Evolutionary conservation across 1,140 invertebrate species (phyloP), one percentile per base, ranked within the genome.

Genomic region (Pteromalus puparum): DNA sequence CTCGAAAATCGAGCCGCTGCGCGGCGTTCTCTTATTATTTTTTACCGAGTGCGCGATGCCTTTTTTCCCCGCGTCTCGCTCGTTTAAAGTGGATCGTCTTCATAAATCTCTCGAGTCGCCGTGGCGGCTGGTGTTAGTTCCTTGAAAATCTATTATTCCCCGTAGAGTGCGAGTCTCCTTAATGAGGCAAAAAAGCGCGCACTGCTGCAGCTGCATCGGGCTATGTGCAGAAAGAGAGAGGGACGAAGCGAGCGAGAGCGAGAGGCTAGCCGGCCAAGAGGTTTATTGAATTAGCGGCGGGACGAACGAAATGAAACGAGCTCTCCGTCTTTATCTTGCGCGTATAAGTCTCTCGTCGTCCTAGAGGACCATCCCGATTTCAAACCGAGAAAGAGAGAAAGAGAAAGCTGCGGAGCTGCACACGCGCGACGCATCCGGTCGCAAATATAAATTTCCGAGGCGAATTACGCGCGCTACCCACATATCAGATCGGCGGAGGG

Each of bases 231-330:
- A 68, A 18, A 26, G 65, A 68, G 65, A 26, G 65, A 26, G 18
- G 65, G 24, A 30, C 4, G 21, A 30, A 21, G 24, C 10, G 28
- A 26, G 67, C 6, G n/a, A 68, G 67, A 28, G 2, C 24, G 67
- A 70, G 26, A 70, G 67, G 74, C 72, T 53, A 65, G 18, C 24
- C 24, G 67, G 67, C 61, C 24, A 70, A 53, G 81, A 83, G 81
- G 68, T 87, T 87, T 85, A 87, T 87, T 85, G 77, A 87, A 87
- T 87, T 83, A 87, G 72, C 76, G 42, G 12, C 80, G 73, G 61
- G 61, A 74, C 46, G 81, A 73, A 74, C 76, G 80, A 81, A 81
- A 61, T 30, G 81, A 79, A 74, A 82, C 75, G 28, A 79, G 81
- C 46, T 48, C 76, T 74, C 38, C 67, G 67, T 70, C 67, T 70